Conservation (phyloP, 2,113 vertebrate genomes). For the Sylvilagus bachmani region DNA sequence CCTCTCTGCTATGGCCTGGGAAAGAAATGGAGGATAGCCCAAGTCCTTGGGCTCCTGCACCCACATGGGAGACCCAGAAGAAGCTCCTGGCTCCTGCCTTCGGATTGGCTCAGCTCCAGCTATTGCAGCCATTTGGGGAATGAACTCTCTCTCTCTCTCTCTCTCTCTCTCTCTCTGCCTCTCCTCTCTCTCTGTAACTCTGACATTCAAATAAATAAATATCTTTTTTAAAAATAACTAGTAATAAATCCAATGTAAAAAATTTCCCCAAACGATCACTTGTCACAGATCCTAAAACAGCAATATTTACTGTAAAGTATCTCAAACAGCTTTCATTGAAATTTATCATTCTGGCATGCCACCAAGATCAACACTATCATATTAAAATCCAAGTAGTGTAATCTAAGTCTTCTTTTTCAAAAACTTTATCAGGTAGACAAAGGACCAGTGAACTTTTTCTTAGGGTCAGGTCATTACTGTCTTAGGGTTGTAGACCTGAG, state of each 20-base stretch:
- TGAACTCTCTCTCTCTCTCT: too few species aligned
- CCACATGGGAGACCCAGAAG: too few species aligned
- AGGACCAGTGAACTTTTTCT: background rate
- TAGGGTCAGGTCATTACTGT: background rate
- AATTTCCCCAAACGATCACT: background rate
- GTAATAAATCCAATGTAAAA: background rate
- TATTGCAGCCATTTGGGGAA: too few species aligned
- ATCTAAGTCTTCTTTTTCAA: slow-evolving; percentile 22
- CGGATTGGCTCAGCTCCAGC: too few species aligned
- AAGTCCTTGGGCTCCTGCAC: too few species aligned
- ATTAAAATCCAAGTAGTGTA: slow-evolving; percentile 42
- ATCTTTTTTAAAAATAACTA: too few species aligned
- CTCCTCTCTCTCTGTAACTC: too few species aligned
- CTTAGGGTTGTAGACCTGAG: background rate
- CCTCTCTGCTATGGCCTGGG: too few species aligned
- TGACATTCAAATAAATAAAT: too few species aligned
- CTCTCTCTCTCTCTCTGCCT: too few species aligned
- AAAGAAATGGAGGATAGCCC: too few species aligned
- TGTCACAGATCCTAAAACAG: background rate
- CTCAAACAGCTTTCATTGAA: background rate
- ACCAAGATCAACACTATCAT: background rate
- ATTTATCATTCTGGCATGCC: slow-evolving; percentile 34
- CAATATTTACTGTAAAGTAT: background rate
- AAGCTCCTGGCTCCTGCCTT: too few species aligned
- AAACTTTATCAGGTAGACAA: background rate